These are phyloP conservation scores for Anarsia innoxiella DNA, from an alignment of 2,888 invertebrate genomes.

Conservation along the genomic window DNA sequence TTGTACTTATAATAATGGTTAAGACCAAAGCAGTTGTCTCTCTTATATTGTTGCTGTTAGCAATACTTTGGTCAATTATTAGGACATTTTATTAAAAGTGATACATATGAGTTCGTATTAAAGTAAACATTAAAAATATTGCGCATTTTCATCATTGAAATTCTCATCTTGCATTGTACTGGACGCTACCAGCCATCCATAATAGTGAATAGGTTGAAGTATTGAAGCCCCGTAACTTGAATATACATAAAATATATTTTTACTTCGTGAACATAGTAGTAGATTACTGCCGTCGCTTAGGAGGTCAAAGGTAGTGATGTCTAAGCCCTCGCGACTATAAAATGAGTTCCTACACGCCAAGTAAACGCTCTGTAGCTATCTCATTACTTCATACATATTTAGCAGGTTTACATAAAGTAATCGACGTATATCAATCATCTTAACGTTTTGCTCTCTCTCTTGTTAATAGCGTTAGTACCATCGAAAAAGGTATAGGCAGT, in stretches of 20 bases:
- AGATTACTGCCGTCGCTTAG: slow-evolving; percentile 1
- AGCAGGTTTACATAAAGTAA: slow-evolving; percentile 38
- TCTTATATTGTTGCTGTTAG: slow-evolving; percentile 61
- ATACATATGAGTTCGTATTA: slow-evolving; percentile 53
- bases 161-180: slow-evolving; percentile 6
- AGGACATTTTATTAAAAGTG: slow-evolving; percentile 59
- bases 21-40: slow-evolving; percentile 64
- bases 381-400: slow-evolving; percentile 42
- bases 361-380: slow-evolving; percentile 35
- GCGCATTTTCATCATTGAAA: slow-evolving; percentile 45
- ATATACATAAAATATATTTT: too few species aligned
- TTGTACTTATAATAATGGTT: slow-evolving; percentile 60
- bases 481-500: slow-evolving; percentile 68
- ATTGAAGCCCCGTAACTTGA: too few species aligned
- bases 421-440: slow-evolving; percentile 33
- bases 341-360: slow-evolving; percentile 55
- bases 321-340: slow-evolving; percentile 1
- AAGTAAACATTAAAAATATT: slow-evolving; percentile 43
- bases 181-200: slow-evolving; percentile 1
- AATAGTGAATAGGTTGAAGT: not conserved
- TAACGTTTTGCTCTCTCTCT: slow-evolving; percentile 66
- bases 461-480: slow-evolving; percentile 71
- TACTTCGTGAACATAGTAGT: too few species aligned
- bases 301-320: not conserved
- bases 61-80: slow-evolving; percentile 74